phyloP scores from a whole-genome alignment of 2,888 invertebrate genomes.

The Drosophila borealis region DNA sequence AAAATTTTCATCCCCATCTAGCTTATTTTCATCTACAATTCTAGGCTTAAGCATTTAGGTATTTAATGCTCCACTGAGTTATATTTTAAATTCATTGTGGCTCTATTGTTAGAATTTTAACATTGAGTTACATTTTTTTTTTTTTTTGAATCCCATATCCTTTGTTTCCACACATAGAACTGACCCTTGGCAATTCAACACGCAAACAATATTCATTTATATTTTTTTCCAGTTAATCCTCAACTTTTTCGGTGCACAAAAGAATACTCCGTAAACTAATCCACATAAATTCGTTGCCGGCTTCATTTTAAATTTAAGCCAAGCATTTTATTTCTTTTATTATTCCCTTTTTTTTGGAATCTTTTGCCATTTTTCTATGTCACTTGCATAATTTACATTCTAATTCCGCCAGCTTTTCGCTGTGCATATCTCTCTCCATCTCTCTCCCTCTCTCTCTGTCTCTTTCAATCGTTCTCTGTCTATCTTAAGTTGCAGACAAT shows the following conservation, averaged over 20 bases:
- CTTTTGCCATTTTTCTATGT: slow-evolving; percentile 58
- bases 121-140: neutral
- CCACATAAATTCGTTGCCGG: slow-evolving; percentile 41
- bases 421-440: slow-evolving; percentile 12
- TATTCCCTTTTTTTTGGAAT: slow-evolving; percentile 10
- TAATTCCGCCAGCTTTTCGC: slow-evolving; percentile 63
- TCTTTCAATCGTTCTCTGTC: slow-evolving; percentile 24
- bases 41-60: too few species aligned
- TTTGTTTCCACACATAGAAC: neutral
- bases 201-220: slow-evolving; percentile 23
- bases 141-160: neutral
- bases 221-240: slow-evolving; percentile 22
- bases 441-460: neutral
- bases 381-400: slow-evolving; percentile 75
- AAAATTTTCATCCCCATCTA: too few species aligned
- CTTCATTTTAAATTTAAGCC: slow-evolving; percentile 53
- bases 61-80: neutral
- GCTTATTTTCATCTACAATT: too few species aligned
- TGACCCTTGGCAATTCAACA: slow-evolving; percentile 17
- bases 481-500: slow-evolving; percentile 57
- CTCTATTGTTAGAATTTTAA: neutral
- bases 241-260: slow-evolving; percentile 25
- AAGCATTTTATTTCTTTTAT: slow-evolving; percentile 40
- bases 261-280: slow-evolving; percentile 33
- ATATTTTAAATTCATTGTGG: neutral